Evolutionary conservation across 1,140 invertebrate genomes (phyloP).

Genomic region (Dreissena polymorpha): DNA sequence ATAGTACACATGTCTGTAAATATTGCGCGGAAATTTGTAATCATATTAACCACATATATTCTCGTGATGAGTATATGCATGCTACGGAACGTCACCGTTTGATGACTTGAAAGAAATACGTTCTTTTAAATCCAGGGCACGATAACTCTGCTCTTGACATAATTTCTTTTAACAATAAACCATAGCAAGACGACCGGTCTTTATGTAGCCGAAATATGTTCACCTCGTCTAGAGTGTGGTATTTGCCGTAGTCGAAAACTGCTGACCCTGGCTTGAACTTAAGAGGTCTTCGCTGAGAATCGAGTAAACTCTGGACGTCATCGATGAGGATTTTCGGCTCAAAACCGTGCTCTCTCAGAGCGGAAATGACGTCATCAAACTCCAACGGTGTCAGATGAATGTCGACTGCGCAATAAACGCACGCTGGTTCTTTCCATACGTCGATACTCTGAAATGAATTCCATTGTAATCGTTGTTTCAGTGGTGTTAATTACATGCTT

Average conservation of each 20-base stretch:
- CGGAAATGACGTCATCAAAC: constrained; percentile 18
- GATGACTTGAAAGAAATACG: too few species aligned
- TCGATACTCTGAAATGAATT: constrained; percentile 12
- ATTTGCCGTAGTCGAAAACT: constrained; percentile 38
- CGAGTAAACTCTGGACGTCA: constrained; percentile 21
- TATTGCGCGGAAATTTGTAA: too few species aligned
- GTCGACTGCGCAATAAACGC: constrained; percentile 18
- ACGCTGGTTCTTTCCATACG: constrained; percentile 27
- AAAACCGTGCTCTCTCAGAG: background rate
- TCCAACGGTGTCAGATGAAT: constrained; percentile 19
- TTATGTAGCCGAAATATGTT: background rate
- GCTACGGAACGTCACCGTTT: too few species aligned
- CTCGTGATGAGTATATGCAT: too few species aligned
- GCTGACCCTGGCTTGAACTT: background rate
- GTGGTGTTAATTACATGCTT: too few species aligned
- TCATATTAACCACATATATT: too few species aligned
- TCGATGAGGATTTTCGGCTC: background rate
- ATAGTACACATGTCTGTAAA: too few species aligned
- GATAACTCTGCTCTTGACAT: too few species aligned
- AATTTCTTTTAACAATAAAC: too few species aligned
- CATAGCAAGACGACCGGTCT: too few species aligned
- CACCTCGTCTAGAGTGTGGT: constrained; percentile 31
- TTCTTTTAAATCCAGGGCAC: too few species aligned
- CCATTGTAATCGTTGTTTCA: background rate
- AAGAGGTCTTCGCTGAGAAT: background rate